Conservation (phyloP, 2,888 invertebrate species). For the Oscheius sp. region DNA sequence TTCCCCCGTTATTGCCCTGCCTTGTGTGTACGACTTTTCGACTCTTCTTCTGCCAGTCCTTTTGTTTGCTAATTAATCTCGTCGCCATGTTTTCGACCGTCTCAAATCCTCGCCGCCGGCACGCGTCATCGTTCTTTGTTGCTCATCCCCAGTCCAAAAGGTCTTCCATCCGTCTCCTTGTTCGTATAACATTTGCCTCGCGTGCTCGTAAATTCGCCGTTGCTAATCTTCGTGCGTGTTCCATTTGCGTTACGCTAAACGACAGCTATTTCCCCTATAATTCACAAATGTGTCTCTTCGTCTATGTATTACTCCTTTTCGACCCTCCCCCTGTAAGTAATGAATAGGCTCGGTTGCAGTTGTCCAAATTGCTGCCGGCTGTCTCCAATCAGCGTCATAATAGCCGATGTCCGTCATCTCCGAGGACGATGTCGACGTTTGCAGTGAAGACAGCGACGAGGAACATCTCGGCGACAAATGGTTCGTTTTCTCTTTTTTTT, state of each 20-base stretch:
- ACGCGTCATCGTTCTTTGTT: constrained; percentile 7
- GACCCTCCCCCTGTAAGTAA: too few relatives aligned
- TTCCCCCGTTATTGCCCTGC: constrained; percentile 32
- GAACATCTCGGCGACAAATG: constrained; percentile 52
- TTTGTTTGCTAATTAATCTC: constrained; percentile 35
- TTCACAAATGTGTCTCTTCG: background rate
- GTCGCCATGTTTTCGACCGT: constrained; percentile 25
- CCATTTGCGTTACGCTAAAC: constrained; percentile 8
- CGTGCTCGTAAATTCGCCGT: constrained; percentile 19
- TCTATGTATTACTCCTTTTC: background rate
- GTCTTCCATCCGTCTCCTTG: background rate
- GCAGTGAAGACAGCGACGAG: constrained; percentile 53
- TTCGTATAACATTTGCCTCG: background rate
- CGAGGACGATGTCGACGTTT: constrained; percentile 39
- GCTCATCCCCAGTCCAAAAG: background rate
- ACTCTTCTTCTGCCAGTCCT: constrained; percentile 18
- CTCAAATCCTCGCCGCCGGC: constrained; percentile 21
- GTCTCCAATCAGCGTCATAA: constrained; percentile 24
- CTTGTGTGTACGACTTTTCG: constrained; percentile 8
- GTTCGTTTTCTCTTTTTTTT: constrained; percentile 37
- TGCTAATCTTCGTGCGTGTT: constrained; percentile 18
- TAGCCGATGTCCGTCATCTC: constrained; percentile 33
- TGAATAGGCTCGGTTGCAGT: background rate
- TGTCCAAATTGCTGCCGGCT: constrained; percentile 18
- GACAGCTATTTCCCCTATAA: background rate